Evolutionary conservation across 2,113 vertebrate genomes (phyloP).

Genomic region (Caranx melampygus): DNA sequence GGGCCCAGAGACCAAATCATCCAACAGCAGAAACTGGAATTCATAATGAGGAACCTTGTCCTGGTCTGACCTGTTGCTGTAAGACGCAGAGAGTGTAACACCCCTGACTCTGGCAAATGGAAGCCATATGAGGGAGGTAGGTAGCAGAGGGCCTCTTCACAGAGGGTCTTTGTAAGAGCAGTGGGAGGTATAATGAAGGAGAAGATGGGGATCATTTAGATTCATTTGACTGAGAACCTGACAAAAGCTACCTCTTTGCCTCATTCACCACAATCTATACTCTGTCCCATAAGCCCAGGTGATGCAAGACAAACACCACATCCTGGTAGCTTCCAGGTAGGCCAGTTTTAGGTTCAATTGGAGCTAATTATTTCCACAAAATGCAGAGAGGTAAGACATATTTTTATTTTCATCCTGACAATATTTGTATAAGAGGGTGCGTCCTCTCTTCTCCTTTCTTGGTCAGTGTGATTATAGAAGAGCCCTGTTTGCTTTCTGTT

Average conservation of each 20-base stretch:
- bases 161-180: constrained; percentile 62
- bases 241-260: constrained; percentile 12
- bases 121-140: constrained; percentile 56
- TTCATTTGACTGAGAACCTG: neutral
- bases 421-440: constrained; percentile 33
- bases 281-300: neutral
- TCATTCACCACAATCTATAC: neutral
- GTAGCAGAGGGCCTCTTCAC: constrained; percentile 35
- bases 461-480: constrained; percentile 23
- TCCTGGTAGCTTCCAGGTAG: no score
- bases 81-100: constrained; percentile 40
- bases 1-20: neutral
- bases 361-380: neutral
- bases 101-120: constrained; percentile 61
- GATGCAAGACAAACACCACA: neutral
- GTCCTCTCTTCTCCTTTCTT: neutral
- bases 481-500: constrained; percentile 29
- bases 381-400: neutral
- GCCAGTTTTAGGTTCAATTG: neutral
- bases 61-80: constrained; percentile 56
- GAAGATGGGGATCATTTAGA: constrained; percentile 14
- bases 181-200: neutral
- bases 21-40: constrained; percentile 29
- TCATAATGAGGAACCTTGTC: constrained; percentile 72
- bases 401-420: constrained; percentile 16